phyloP scores from a whole-genome alignment of 1,140 invertebrate species.

The Oppia nitens region DNA sequence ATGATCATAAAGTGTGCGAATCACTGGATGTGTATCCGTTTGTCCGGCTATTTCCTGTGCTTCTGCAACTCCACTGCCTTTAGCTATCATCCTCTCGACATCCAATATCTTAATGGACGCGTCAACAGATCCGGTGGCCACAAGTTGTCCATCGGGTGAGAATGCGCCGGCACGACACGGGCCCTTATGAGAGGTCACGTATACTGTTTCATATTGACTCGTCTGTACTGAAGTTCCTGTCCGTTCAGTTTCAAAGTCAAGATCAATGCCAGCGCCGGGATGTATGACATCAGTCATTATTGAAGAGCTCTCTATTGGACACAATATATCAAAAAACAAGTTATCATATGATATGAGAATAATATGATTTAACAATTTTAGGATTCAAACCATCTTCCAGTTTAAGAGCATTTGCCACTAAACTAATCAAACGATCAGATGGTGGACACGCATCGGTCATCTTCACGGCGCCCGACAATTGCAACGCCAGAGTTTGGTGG shows the following conservation, averaged over 20 bases:
- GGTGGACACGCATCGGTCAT: constrained; percentile 83
- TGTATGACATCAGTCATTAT: constrained; percentile 7
- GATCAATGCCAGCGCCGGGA: constrained; percentile 50
- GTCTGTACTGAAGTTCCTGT: not conserved
- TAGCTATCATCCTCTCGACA: constrained; percentile 92
- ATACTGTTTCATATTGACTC: constrained; percentile 83
- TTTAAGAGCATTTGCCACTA: constrained; percentile 68
- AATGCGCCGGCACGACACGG: constrained; percentile 87
- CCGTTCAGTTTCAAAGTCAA: constrained; percentile 87
- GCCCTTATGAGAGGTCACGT: constrained; percentile 95
- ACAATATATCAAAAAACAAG: no score
- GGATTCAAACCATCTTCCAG: constrained; percentile 46
- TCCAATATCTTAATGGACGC: constrained; percentile 97
- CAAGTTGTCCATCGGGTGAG: constrained; percentile 72
- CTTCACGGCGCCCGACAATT: constrained; percentile 57
- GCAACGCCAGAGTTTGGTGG: constrained; percentile 69
- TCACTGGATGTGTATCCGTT: constrained; percentile 87
- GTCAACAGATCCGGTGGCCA: constrained; percentile 95
- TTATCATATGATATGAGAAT: not conserved
- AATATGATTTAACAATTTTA: constrained; percentile 16
- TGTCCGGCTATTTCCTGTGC: not conserved
- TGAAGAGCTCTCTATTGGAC: not conserved
- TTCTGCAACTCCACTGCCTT: constrained; percentile 31
- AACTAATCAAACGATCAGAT: constrained; percentile 70
- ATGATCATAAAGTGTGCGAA: constrained; percentile 95